Base-by-base conservation (phyloP, 1,140 invertebrate species). In the Wasmannia auropunctata region DNA sequence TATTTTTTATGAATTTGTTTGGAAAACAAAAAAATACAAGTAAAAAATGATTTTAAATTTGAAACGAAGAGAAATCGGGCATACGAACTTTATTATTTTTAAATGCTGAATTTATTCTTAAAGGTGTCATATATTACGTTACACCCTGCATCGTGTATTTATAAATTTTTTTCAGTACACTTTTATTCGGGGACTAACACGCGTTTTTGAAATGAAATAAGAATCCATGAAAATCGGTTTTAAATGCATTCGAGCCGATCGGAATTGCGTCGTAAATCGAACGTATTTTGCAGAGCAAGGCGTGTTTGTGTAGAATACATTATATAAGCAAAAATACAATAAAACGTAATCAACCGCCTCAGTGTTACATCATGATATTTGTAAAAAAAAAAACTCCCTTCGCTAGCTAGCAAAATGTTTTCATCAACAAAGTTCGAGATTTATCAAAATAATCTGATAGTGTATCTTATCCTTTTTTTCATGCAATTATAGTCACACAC, bases 381-480 rank as follows among this genome's bases (percentile, higher is more conserved):
- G 63, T 7, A 40, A 67, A 67, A 67, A 60, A 3, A 60, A 60
- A 28, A 4, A 10, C 63, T 40, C 11, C n/a, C n/a, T n/a, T n/a
- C n/a, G n/a, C n/a, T n/a, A n/a, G n/a, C 10, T 22, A 25, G 40
- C 2, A 43, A 40, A 40, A 22, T 43, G 11, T 67, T 19, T 2
- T 67, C n/a, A 34, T 63, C 7, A n/a, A 11, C 34, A 34, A 43
- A 43, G 2, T 76, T 56, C 6, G 31, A n/a, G 14, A 74, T 54
- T 56, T 37, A 49, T 34, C 49, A 8, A 54, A 37, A 54, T 51
- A 54, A 31, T 54, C 46, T 34, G 5, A n/a, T 25, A 49, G 16
- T 40, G 34, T 34, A 25, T 85, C 60, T 88, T 37, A 75, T n/a
- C n/a, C 25, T 79, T 14, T 81, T 86, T 88, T 60, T 37, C 88